Conservation (phyloP, 1,140 invertebrate species). For the Sinonovacula constricta region DNA sequence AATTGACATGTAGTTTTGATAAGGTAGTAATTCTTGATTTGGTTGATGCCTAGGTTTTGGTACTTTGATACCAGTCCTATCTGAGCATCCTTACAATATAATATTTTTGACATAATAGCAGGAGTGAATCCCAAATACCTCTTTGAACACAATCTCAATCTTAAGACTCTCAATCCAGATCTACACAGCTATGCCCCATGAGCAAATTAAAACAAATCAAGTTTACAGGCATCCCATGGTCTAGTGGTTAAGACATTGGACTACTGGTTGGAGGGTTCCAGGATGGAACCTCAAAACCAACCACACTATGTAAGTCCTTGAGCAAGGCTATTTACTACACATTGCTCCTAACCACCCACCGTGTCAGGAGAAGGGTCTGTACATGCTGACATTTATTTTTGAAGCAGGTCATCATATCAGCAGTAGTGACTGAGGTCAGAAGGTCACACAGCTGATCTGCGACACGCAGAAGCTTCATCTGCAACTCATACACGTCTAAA, state of each 20-base stretch:
- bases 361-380: slow-evolving; percentile 63
- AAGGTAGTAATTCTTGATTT: too few relatives aligned
- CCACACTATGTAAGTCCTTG: too few relatives aligned
- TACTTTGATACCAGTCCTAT: too few relatives aligned
- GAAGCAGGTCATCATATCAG: slow-evolving; percentile 64
- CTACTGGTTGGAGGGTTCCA: too few relatives aligned
- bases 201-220: not conserved
- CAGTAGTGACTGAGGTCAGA: slow-evolving; percentile 60
- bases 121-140: not conserved
- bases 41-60: too few relatives aligned
- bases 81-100: too few relatives aligned
- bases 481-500: slow-evolving; percentile 47
- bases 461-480: slow-evolving; percentile 57
- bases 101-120: too few relatives aligned
- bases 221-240: not conserved
- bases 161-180: not conserved
- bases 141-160: not conserved
- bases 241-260: too few relatives aligned
- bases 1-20: too few relatives aligned
- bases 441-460: slow-evolving; percentile 72
- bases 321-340: too few relatives aligned
- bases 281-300: too few relatives aligned
- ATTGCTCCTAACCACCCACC: slow-evolving; percentile 40
- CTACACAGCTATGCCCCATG: not conserved
- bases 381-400: slow-evolving; percentile 60